Evolutionary conservation across 2,113 vertebrate species (phyloP).

Genomic region (Urocolius indicus): DNA sequence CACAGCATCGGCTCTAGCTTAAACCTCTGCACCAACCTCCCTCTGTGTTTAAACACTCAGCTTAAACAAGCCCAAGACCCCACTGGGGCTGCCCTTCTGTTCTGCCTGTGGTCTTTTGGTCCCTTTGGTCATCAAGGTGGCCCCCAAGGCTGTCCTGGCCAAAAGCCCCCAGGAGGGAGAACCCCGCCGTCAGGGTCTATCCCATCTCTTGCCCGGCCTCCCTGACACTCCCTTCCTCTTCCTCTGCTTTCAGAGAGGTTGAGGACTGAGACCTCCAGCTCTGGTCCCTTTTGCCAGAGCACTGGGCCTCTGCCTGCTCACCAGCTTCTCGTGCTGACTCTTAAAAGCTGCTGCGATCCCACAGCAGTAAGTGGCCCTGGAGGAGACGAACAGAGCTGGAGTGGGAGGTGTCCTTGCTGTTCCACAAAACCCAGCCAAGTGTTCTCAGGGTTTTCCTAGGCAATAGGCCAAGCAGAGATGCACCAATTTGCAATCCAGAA

Average conservation of each 20-base stretch:
- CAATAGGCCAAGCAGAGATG: conserved; percentile 4
- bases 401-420: neutral
- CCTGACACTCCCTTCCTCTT: too few relatives aligned
- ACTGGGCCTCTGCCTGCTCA: neutral
- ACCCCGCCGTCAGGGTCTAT: fast-evolving
- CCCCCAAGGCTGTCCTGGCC: neutral
- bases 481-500: neutral
- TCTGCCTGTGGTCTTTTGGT: neutral
- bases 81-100: fast-evolving
- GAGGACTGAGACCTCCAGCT: neutral
- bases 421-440: neutral
- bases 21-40: neutral
- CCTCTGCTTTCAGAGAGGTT: neutral
- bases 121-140: too few relatives aligned
- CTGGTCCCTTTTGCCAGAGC: neutral
- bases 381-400: neutral
- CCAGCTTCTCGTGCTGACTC: neutral
- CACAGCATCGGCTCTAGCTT: neutral
- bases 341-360: neutral
- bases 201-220: neutral
- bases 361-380: neutral
- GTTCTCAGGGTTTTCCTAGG: conserved; percentile 15
- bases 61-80: fast-evolving
- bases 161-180: neutral
- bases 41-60: too few relatives aligned